Conservation (phyloP, 2,888 invertebrate genomes). For the Ennomos erosarius region DNA sequence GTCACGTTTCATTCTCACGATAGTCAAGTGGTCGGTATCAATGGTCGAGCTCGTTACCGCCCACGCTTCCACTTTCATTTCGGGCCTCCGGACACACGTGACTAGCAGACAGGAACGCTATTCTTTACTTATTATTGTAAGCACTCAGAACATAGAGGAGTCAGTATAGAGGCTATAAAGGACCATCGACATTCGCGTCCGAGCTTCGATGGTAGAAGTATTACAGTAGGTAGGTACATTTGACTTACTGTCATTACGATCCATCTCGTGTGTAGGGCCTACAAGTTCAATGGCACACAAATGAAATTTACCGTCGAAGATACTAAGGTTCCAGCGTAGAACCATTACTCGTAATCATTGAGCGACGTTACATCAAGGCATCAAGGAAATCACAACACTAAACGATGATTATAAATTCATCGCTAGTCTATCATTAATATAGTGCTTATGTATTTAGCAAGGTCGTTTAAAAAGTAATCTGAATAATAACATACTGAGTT, state of each 20-base stretch:
- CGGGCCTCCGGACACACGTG: conserved; percentile 71
- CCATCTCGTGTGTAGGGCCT: conserved; percentile 49
- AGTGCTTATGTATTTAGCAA: conserved; percentile 33
- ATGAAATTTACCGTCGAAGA: conserved; percentile 52
- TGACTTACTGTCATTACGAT: conserved; percentile 69
- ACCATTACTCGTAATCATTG: conserved; percentile 51
- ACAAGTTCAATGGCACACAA: conserved; percentile 60
- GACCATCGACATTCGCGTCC: conserved; percentile 53
- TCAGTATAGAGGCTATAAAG: conserved; percentile 61
- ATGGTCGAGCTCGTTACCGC: conserved; percentile 53
- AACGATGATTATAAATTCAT: conserved; percentile 22
- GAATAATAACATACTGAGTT: conserved; percentile 39
- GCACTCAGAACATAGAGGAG: conserved; percentile 58
- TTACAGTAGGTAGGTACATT: conserved; percentile 61
- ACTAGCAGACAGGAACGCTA: conserved; percentile 65
- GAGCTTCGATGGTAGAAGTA: conserved; percentile 57
- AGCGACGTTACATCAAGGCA: conserved; percentile 32
- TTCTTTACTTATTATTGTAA: conserved; percentile 60
- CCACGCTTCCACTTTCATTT: conserved; percentile 80
- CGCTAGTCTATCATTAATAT: conserved; percentile 34
- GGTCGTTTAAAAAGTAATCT: conserved; percentile 36
- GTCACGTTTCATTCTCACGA: conserved; percentile 67
- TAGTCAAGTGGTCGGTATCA: conserved; percentile 52
- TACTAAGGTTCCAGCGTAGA: conserved; percentile 46
- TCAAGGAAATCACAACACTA: conserved; percentile 24